Conservation (phyloP, 2,113 vertebrate species). For the Hydrochoerus hydrochaeris region DNA sequence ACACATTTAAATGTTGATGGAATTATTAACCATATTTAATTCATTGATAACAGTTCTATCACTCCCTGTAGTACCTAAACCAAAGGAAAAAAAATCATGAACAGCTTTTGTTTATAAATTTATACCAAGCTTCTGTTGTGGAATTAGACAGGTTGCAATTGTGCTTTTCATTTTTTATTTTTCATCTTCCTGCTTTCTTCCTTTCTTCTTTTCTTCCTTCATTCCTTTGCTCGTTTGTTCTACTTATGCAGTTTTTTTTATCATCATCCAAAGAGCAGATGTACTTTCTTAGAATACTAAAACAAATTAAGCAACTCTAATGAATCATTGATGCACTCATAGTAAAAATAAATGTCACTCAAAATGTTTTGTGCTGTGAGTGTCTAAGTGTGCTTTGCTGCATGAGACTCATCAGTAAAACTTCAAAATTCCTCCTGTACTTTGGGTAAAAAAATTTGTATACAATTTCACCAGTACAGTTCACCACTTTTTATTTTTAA, state of each 20-base stretch:
- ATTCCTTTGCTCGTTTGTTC: not conserved
- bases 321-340: slow-evolving; percentile 27
- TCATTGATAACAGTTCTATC: not conserved
- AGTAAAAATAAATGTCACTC: not conserved
- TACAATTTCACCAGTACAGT: no score
- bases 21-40: not conserved
- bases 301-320: slow-evolving; percentile 16
- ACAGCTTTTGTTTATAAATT: not conserved
- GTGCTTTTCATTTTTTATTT: not conserved
- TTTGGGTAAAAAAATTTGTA: not conserved
- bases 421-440: not conserved
- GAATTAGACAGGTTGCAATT: not conserved
- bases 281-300: not conserved
- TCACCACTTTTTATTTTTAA: slow-evolving; percentile 4
- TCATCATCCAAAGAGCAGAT: not conserved
- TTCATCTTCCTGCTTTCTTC: not conserved
- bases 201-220: not conserved
- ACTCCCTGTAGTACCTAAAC: not conserved
- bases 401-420: not conserved
- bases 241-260: not conserved
- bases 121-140: not conserved
- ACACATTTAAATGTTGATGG: not conserved
- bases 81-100: not conserved
- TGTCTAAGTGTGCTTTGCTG: not conserved
- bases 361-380: not conserved